Evolutionary conservation across 2,888 invertebrate species (phyloP).

Genomic region (Campoplex nolae): DNA sequence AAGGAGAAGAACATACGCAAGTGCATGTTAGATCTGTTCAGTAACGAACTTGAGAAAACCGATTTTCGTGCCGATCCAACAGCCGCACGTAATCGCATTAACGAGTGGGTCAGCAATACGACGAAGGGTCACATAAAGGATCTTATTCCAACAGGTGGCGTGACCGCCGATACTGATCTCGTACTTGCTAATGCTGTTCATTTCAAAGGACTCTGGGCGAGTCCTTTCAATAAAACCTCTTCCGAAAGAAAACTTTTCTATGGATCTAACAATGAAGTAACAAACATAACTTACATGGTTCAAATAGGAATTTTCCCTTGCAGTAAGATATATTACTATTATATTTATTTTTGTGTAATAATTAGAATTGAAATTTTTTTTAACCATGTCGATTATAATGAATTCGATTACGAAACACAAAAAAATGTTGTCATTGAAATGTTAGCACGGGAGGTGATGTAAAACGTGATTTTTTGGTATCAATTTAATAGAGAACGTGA

Average conservation of each 20-base stretch:
- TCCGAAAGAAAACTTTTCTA: conserved; percentile 92
- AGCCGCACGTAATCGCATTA: conserved; percentile 88
- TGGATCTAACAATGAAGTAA: conserved; percentile 86
- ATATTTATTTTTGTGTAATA: neutral
- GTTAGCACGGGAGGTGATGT: too few species aligned
- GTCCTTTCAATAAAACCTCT: conserved; percentile 89
- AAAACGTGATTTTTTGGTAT: too few species aligned
- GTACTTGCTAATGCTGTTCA: conserved; percentile 95
- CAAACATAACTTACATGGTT: conserved; percentile 94
- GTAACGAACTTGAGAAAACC: conserved; percentile 87
- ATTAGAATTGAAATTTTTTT: too few species aligned
- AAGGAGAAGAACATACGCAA: conserved; percentile 86
- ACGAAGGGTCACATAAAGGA: conserved; percentile 92
- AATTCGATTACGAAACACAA: neutral
- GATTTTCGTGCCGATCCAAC: conserved; percentile 89
- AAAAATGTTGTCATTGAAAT: too few species aligned
- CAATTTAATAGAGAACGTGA: too few species aligned
- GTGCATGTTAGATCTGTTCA: conserved; percentile 89
- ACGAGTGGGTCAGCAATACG: conserved; percentile 90
- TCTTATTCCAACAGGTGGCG: conserved; percentile 88
- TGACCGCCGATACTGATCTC: conserved; percentile 88
- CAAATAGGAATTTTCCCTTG: conserved; percentile 93
- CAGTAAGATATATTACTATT: conserved; percentile 85
- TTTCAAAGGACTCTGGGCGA: conserved; percentile 95
- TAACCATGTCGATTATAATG: neutral